Conservation (phyloP, 2,113 vertebrate genomes). For the Dicerorhinus sumatrensis region DNA sequence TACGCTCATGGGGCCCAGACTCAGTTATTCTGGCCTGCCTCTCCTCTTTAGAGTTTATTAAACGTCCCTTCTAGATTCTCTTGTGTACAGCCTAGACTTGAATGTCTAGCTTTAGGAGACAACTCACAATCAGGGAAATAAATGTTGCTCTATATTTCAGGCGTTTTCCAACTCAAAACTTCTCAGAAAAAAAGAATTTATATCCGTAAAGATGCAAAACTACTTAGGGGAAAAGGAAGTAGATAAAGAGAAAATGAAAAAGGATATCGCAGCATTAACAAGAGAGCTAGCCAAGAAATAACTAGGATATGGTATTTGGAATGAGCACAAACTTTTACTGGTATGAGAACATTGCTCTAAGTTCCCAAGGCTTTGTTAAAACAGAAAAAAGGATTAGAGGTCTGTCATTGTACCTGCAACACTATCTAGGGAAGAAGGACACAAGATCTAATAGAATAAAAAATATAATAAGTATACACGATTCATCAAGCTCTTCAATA, state of each 20-base stretch:
- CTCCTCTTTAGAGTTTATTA: not conserved
- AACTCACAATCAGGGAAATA: not conserved
- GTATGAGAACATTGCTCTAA: not conserved
- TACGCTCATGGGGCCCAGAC: rapidly evolving
- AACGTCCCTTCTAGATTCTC: not conserved
- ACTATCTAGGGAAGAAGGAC: not conserved
- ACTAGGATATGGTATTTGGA: not conserved
- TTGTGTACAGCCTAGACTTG: not conserved
- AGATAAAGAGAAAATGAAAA: not conserved
- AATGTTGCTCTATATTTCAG: not conserved
- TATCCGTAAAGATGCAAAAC: not conserved
- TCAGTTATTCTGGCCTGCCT: not conserved
- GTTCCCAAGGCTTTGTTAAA: not conserved
- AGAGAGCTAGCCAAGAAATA: slow-evolving; percentile 11
- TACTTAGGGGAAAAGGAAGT: not conserved
- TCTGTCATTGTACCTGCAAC: not conserved
- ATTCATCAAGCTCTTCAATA: not conserved
- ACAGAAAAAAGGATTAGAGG: not conserved
- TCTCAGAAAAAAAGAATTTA: not conserved
- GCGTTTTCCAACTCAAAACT: not conserved
- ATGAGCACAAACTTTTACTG: not conserved
- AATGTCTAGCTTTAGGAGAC: not conserved
- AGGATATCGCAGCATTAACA: not conserved
- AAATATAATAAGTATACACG: not conserved
- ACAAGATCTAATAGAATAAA: not conserved